Percentiles rank a stretch among this genome's conserved stretches.
These are phyloP conservation scores for Cecropterus lyciades DNA, from an alignment of 1,140 invertebrate species.

Conservation along the genomic window DNA sequence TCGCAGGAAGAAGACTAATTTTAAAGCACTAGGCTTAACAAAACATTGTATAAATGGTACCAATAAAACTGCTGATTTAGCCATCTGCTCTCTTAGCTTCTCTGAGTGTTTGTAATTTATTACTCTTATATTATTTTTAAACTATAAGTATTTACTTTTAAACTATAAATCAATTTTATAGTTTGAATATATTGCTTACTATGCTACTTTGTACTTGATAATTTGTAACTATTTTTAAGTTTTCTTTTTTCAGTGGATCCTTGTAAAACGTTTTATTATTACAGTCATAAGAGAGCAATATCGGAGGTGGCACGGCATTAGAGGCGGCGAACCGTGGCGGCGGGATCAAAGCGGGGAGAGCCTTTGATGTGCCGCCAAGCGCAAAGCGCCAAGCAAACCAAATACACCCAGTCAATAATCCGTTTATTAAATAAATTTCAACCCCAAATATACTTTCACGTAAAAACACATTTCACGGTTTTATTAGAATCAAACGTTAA, in stretches of 20 bases:
- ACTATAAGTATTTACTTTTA: too few species aligned
- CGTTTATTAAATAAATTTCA: constrained; percentile 12
- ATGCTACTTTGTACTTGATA: not conserved
- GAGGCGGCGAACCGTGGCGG: constrained; percentile 33
- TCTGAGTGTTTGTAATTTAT: too few species aligned
- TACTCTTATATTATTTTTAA: too few species aligned
- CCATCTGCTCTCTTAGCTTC: too few species aligned
- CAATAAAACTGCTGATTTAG: too few species aligned
- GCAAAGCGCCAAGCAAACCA: constrained; percentile 19
- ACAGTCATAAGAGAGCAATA: constrained; percentile 4
- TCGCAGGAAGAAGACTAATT: too few species aligned
- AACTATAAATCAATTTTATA: too few species aligned
- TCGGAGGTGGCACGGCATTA: constrained; percentile 35
- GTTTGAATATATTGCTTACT: too few species aligned
- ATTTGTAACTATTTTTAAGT: not conserved
- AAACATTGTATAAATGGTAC: too few species aligned
- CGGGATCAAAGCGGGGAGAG: constrained; percentile 40
- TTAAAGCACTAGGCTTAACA: too few species aligned
- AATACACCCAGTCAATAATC: constrained; percentile 16
- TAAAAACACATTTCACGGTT: too few species aligned
- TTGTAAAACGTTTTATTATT: constrained; percentile 4
- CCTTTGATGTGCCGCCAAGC: constrained; percentile 45
- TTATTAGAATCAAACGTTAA: too few species aligned
- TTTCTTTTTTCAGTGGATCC: not conserved
- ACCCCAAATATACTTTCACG: not conserved